Base-by-base conservation (phyloP, 1,140 invertebrate species). In the Hyles vespertilio region DNA sequence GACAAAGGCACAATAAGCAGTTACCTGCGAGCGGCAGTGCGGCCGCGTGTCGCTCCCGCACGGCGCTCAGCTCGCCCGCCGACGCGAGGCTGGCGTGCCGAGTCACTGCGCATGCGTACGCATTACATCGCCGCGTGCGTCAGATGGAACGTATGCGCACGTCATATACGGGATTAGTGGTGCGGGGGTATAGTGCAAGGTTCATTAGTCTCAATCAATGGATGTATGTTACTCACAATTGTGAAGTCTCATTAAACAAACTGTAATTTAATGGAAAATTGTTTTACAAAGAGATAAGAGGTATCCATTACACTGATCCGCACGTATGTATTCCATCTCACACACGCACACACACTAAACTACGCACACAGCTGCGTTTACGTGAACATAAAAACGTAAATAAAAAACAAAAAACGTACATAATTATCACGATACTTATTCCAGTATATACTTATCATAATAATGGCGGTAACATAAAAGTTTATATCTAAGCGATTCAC, bases 1-100 rank as follows among this genome's bases (percentile, higher is more conserved):
- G 47, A n/a, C n/a, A n/a, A n/a, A 48, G 9, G 5, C 47, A 48
- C 50, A 36, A 44, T 56, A 47, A 33, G 32, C 54, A 58, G 48
- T 49, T 85, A 87, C 82, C 84, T 87, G 82, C 80, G 58, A 77
- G 70, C 54, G 81, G 66, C 59, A 73, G 53, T 52, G 79, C 61
- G 65, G 54, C 61, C 67, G 63, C 58, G 54, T 72, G 70, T 52
- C 64, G 62, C 56, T 83, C 81, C 52, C 82, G 73, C 61, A 75
- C 73, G 52, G 65, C 60, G 58, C 67, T 70, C 68, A 87, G 72
- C 80, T 87, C 82, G 55, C 65, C 70, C 62, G 79, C 76, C 64
- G 79, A 75, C 59, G 84, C 75, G 69, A 85, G 74, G 78, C 85
- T 87, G 62, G 79, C 75, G 83, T 87, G 84, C 68, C 84, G 83